phyloP scores from a whole-genome alignment of 2,888 invertebrate genomes.

The Thymelicus sylvestris region DNA sequence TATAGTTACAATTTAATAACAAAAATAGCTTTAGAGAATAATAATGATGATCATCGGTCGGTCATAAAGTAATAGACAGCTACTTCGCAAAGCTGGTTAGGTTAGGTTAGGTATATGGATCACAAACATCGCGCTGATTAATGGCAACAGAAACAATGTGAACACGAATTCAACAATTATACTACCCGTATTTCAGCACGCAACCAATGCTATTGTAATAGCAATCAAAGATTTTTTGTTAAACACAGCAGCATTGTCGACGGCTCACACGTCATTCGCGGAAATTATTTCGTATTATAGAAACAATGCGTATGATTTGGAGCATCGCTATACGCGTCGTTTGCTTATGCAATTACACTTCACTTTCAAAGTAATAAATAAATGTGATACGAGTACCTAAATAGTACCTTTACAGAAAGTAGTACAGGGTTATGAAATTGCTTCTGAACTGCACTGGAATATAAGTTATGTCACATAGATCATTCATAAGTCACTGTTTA shows the following conservation, averaged over 20 bases:
- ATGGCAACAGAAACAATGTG: not conserved
- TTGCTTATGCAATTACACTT: constrained; percentile 18
- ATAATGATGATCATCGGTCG: not conserved
- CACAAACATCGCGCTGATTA: not conserved
- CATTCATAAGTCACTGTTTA: not conserved
- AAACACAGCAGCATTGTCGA: constrained; percentile 10
- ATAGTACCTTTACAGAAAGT: constrained; percentile 2
- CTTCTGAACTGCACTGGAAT: not conserved
- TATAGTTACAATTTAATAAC: too few relatives aligned
- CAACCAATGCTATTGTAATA: constrained; percentile 11
- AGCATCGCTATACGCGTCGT: constrained; percentile 48
- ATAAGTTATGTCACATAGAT: constrained; percentile 1
- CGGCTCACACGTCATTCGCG: constrained; percentile 52
- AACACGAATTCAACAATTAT: constrained; percentile 5
- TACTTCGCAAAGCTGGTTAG: not conserved
- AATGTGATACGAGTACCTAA: not conserved
- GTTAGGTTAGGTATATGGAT: not conserved
- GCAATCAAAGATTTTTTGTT: constrained; percentile 22
- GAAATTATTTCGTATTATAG: constrained; percentile 48
- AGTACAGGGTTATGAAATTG: constrained; percentile 14
- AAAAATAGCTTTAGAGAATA: too few relatives aligned
- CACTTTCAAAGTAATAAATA: constrained; percentile 18
- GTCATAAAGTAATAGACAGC: not conserved
- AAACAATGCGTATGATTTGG: constrained; percentile 56
- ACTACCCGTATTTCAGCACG: constrained; percentile 5